These are phyloP conservation scores for Eucidaris tribuloides DNA, from an alignment of 35 echinoderm and acorn worm species.

Conservation along the genomic window DNA sequence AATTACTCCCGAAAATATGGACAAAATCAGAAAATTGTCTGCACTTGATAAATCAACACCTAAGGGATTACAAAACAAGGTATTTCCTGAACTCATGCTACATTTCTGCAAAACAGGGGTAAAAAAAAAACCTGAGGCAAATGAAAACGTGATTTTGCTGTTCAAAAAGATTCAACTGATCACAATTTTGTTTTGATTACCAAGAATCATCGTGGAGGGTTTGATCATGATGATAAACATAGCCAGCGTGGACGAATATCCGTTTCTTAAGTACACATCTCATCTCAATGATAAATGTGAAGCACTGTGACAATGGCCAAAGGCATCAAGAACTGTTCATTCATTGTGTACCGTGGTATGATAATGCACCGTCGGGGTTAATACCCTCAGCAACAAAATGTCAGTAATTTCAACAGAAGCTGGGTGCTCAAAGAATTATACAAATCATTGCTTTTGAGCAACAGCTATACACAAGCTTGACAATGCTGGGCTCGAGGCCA, in stretches of 20 bases:
- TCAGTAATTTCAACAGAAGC: slow-evolving; percentile 22
- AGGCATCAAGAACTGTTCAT: background rate
- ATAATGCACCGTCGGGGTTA: background rate
- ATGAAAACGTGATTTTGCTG: slow-evolving; percentile 24
- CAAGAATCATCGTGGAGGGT: slow-evolving; percentile 16
- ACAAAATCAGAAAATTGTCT: background rate
- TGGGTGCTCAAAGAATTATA: slow-evolving; percentile 33
- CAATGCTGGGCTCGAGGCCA: slow-evolving; percentile 3
- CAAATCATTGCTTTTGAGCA: slow-evolving; percentile 49
- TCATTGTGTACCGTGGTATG: background rate
- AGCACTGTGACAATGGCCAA: slow-evolving; percentile 44
- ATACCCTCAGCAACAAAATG: slow-evolving; percentile 47
- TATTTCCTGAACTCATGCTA: slow-evolving; percentile 18
- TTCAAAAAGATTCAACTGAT: background rate
- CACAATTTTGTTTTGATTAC: slow-evolving; percentile 2
- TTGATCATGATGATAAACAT: slow-evolving; percentile 4
- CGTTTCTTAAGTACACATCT: background rate
- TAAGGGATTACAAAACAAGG: slow-evolving; percentile 25
- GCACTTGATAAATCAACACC: background rate
- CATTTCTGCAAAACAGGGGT: slow-evolving; percentile 41
- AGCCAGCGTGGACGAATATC: slow-evolving; percentile 50
- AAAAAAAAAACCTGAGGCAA: background rate
- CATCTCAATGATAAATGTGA: slow-evolving; percentile 15
- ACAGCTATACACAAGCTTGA: slow-evolving; percentile 33
- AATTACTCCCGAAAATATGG: slow-evolving; percentile 6